Conservation (phyloP, 2,888 invertebrate genomes). For the Lasioglossum marginatum region DNA sequence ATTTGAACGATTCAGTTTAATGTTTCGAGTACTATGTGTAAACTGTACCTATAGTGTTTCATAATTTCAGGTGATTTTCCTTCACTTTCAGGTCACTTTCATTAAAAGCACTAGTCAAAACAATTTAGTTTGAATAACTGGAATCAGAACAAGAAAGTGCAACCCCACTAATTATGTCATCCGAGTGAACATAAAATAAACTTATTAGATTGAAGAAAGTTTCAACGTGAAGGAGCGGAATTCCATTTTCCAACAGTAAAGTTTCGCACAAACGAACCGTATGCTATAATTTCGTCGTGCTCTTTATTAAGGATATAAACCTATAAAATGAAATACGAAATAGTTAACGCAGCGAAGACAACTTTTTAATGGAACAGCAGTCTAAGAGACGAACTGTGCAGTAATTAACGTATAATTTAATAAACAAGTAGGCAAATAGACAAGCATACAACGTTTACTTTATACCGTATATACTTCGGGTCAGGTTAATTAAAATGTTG, state of each 20-base stretch:
- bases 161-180: not conserved
- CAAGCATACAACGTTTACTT: not conserved
- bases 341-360: not conserved
- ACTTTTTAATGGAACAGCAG: conserved; percentile 2
- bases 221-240: conserved; percentile 3
- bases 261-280: conserved; percentile 4
- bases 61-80: not conserved
- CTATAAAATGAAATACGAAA: conserved; percentile 7
- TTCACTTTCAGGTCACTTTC: not conserved
- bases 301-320: not conserved
- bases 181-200: conserved; percentile 6
- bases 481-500: not conserved
- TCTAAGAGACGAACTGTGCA: not conserved
- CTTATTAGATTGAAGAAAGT: conserved; percentile 1
- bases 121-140: not conserved
- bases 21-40: not conserved
- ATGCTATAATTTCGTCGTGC: conserved; percentile 1
- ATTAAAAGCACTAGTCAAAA: not conserved
- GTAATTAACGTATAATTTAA: not conserved
- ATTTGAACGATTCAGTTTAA: not conserved
- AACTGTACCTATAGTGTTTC: not conserved
- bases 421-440: not conserved
- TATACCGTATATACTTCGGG: not conserved
- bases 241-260: not conserved
- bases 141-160: not conserved